Percentiles rank a stretch among this genome's conserved stretches.
phyloP scores from a whole-genome alignment of 2,888 invertebrate genomes.

The Caenorhabditis auriculariae region DNA sequence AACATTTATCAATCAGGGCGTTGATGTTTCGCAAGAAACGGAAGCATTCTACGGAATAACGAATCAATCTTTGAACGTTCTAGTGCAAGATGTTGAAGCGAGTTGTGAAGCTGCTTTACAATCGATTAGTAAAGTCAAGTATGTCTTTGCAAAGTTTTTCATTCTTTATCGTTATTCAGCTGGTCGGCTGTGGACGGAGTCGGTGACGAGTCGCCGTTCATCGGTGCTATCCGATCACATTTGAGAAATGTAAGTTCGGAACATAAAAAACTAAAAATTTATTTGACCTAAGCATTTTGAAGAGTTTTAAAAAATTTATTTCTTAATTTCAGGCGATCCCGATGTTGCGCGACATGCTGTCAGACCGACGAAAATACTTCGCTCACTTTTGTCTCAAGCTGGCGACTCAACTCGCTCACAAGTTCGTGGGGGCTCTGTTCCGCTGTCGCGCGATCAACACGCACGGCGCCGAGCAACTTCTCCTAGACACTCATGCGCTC shows the following conservation, averaged over 20 bases:
- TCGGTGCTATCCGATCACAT: conserved; percentile 83
- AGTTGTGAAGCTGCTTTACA: conserved; percentile 89
- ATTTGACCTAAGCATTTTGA: background rate
- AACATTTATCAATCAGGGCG: conserved; percentile 33
- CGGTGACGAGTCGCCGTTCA: conserved; percentile 93
- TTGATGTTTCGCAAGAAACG: conserved; percentile 60
- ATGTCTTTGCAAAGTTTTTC: conserved; percentile 6
- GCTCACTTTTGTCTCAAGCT: conserved; percentile 96
- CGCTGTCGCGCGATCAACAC: conserved; percentile 57
- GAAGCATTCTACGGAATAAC: conserved; percentile 67
- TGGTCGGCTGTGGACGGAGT: conserved; percentile 92
- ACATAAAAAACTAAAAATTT: no score
- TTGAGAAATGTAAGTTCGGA: conserved; percentile 75
- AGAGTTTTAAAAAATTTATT: background rate
- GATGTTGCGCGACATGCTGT: conserved; percentile 32
- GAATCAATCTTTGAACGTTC: conserved; percentile 78
- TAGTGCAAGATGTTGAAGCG: conserved; percentile 90
- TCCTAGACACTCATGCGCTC: conserved; percentile 70
- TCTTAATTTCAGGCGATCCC: conserved; percentile 24
- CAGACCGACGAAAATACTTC: conserved; percentile 77
- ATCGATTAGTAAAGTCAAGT: conserved; percentile 82
- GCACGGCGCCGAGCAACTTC: conserved; percentile 82
- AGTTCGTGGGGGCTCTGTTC: conserved; percentile 78
- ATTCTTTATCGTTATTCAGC: conserved; percentile 32
- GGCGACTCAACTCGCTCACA: conserved; percentile 87